phyloP scores from a whole-genome alignment of 2,888 invertebrate species.

The Eupithecia vulgata region DNA sequence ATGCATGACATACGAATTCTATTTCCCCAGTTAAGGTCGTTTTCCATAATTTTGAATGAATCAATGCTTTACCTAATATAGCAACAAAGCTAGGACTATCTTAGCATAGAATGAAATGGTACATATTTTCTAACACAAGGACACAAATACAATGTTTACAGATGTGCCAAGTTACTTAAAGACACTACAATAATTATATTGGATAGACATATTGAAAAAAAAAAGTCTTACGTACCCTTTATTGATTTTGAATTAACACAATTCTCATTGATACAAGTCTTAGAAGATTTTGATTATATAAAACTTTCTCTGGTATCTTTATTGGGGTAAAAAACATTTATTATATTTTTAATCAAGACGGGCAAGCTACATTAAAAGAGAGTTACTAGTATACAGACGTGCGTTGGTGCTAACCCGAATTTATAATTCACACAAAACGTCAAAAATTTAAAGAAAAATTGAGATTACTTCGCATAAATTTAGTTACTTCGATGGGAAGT shows the following conservation, averaged over 20 bases:
- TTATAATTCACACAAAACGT: constrained; percentile 23
- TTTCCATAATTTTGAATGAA: neutral
- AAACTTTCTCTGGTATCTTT: neutral
- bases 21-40: neutral
- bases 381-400: neutral
- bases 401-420: constrained; percentile 18
- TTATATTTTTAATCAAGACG: neutral
- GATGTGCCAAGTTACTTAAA: neutral
- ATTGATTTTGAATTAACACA: neutral
- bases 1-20: no score
- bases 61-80: neutral
- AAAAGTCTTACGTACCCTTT: neutral
- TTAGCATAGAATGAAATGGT: neutral
- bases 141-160: neutral
- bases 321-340: neutral
- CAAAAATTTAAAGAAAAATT: constrained; percentile 12
- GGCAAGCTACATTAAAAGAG: neutral
- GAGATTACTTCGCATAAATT: constrained; percentile 21
- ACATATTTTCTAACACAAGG: neutral
- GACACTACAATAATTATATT: neutral
- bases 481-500: neutral
- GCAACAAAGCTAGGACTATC: neutral
- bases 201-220: neutral
- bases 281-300: neutral
- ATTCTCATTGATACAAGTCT: neutral